These are phyloP conservation scores for Zootoca vivipara DNA, from an alignment of 2,113 vertebrate genomes.

Conservation along the genomic window DNA sequence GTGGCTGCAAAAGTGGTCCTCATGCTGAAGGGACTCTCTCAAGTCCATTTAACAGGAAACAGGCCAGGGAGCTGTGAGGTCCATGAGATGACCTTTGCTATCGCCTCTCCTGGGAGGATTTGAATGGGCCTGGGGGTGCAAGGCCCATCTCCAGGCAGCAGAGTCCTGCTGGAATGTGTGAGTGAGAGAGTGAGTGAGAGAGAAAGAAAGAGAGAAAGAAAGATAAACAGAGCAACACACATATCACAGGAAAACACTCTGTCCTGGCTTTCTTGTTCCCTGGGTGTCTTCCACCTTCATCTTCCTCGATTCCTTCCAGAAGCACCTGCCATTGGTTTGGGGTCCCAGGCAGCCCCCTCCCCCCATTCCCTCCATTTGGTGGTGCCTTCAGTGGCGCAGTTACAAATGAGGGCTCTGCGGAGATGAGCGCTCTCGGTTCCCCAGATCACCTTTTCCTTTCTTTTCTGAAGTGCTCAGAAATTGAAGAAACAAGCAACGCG, in stretches of 20 bases:
- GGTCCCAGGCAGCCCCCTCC: background rate
- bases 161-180: background rate
- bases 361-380: background rate
- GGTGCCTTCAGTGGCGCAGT: background rate
- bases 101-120: background rate
- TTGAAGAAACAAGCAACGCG: background rate
- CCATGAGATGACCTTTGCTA: background rate
- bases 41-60: background rate
- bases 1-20: background rate
- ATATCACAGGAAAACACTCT: no score
- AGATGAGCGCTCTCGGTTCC: background rate
- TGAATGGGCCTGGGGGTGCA: background rate
- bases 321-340: background rate
- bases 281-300: background rate
- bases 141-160: background rate
- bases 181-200: no score
- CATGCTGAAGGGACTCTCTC: background rate
- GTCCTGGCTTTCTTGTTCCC: background rate
- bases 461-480: background rate
- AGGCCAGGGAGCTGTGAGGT: background rate
- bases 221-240: background rate
- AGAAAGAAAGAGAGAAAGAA: no score
- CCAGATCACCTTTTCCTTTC: background rate
- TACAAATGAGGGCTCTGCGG: background rate
- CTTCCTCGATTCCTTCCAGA: background rate